These are phyloP conservation scores for Neodiprion virginianus DNA, from an alignment of 1,140 invertebrate species.

Conservation along the genomic window DNA sequence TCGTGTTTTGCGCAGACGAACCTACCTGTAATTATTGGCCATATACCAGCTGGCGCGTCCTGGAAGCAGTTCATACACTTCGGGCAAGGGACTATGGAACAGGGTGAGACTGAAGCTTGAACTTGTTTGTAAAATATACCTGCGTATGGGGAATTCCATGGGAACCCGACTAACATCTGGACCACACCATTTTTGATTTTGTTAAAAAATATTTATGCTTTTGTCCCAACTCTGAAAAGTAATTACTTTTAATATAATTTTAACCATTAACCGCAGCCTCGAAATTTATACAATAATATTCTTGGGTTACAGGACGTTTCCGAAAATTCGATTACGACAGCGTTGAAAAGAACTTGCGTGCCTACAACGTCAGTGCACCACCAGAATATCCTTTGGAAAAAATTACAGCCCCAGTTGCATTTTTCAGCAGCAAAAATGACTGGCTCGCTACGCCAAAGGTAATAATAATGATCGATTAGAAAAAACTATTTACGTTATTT, in stretches of 20 bases:
- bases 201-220: not conserved
- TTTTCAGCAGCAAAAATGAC: constrained; percentile 72
- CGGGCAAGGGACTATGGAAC: constrained; percentile 64
- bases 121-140: not conserved
- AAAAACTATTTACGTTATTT: not conserved
- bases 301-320: constrained; percentile 45
- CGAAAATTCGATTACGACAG: constrained; percentile 55
- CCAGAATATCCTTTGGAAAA: constrained; percentile 68
- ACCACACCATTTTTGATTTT: not conserved
- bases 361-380: constrained; percentile 59
- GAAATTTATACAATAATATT: not conserved
- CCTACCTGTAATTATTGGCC: constrained; percentile 75
- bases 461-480: constrained; percentile 6
- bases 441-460: constrained; percentile 64
- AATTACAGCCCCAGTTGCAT: constrained; percentile 66
- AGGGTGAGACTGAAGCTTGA: constrained; percentile 36
- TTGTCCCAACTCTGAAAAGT: not conserved
- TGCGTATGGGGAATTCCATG: not conserved
- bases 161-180: no score
- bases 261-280: no score
- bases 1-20: constrained; percentile 58
- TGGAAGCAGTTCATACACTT: constrained; percentile 78
- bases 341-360: constrained; percentile 53
- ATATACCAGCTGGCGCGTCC: constrained; percentile 80
- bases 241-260: constrained; percentile 6